Percentiles rank a stretch among this genome's conserved stretches.
These are phyloP conservation scores for Trichopoda pennipes DNA, from an alignment of 2,888 invertebrate species.

Conservation along the genomic window DNA sequence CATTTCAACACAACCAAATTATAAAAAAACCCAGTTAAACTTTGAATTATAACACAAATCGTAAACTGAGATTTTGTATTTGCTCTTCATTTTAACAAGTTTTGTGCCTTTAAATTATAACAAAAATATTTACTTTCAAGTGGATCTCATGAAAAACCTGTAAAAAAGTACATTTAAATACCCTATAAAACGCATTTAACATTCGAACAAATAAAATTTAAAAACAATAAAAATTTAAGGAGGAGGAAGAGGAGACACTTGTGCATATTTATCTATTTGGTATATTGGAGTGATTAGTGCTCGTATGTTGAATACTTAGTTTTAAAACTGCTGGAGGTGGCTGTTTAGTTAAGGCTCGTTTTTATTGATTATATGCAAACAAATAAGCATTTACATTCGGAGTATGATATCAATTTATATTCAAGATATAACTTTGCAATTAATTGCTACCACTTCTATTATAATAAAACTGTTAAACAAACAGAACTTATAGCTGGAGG, in stretches of 20 bases:
- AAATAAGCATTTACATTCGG: neutral
- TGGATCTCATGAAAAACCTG: conserved; percentile 13
- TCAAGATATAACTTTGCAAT: conserved; percentile 26
- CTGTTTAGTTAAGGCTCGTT: conserved; percentile 6
- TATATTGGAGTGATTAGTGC: neutral
- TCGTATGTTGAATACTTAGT: conserved; percentile 2
- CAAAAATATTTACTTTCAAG: conserved; percentile 15
- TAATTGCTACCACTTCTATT: conserved; percentile 25
- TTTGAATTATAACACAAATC: neutral
- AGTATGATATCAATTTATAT: conserved; percentile 3
- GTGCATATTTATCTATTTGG: conserved; percentile 21
- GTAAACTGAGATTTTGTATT: neutral
- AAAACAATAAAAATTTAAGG: neutral
- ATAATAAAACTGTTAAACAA: neutral
- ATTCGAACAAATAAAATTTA: neutral
- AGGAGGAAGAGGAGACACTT: conserved; percentile 18
- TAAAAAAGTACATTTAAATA: conserved; percentile 28
- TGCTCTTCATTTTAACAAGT: neutral
- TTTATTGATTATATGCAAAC: conserved; percentile 15
- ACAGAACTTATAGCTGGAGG: too few relatives aligned
- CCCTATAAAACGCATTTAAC: neutral
- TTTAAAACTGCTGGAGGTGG: neutral
- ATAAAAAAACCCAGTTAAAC: neutral
- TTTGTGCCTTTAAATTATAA: conserved; percentile 14
- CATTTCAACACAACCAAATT: neutral